Evolutionary conservation across 2,113 vertebrate species (phyloP).

Genomic region (Pollachius pollachius): DNA sequence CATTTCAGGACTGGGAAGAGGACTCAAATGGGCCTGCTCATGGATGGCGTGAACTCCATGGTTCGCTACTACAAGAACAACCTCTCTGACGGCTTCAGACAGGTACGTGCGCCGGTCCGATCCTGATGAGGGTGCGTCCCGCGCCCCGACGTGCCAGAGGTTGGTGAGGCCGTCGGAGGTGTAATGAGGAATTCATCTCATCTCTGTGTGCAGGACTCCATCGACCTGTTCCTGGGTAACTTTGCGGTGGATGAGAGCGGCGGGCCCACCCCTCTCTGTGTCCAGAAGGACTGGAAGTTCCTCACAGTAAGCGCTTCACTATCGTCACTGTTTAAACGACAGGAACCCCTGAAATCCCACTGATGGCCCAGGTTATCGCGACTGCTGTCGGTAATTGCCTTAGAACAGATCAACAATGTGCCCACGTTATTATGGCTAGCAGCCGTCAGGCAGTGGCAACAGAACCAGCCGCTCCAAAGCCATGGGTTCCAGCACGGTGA

Average conservation of each 20-base stretch:
- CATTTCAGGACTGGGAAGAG: constrained; percentile 88
- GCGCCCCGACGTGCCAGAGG: too few species aligned
- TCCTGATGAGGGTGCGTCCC: too few species aligned
- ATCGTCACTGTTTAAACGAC: background rate
- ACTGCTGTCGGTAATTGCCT: too few species aligned
- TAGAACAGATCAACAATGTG: too few species aligned
- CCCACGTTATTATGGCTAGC: too few species aligned
- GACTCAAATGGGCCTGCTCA: constrained; percentile 90
- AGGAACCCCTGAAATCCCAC: too few species aligned
- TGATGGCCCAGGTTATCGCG: too few species aligned
- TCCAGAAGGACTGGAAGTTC: constrained; percentile 95
- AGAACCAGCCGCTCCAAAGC: too few species aligned
- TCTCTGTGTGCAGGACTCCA: constrained; percentile 81
- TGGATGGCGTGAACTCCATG: constrained; percentile 97
- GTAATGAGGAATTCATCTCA: too few species aligned
- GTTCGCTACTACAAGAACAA: constrained; percentile 98
- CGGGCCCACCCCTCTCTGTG: constrained; percentile 81
- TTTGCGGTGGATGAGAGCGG: constrained; percentile 93
- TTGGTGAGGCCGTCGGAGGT: too few species aligned
- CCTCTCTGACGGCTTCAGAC: constrained; percentile 97
- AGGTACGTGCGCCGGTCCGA: constrained; percentile 68
- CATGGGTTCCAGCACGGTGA: too few species aligned
- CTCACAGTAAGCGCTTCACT: constrained; percentile 75
- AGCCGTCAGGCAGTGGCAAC: too few species aligned
- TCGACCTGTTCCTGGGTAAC: constrained; percentile 96